Percentiles rank a stretch among this genome's conserved stretches.
These are phyloP conservation scores for Styela clava DNA, from an alignment of 23 tunicate genomes.

Conservation along the genomic window DNA sequence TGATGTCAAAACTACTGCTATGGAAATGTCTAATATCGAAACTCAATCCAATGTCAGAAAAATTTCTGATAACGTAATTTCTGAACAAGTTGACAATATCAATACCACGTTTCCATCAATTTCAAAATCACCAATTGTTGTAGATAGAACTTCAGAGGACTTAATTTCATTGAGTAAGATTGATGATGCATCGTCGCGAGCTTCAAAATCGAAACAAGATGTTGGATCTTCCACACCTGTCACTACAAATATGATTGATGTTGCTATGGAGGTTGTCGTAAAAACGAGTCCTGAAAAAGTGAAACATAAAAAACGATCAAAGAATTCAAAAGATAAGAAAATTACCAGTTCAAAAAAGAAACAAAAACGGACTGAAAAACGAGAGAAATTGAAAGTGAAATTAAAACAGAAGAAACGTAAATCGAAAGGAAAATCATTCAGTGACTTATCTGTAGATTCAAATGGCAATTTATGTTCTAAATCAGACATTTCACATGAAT, in stretches of 20 bases:
- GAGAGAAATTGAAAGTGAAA: not conserved
- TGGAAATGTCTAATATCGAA: too few relatives aligned
- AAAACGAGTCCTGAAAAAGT: not conserved
- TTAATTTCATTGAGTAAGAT: too few relatives aligned
- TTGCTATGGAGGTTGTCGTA: slow-evolving; percentile 17
- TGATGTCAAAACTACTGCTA: too few relatives aligned
- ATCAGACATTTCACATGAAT: not conserved
- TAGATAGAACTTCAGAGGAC: too few relatives aligned
- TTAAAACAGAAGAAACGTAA: not conserved
- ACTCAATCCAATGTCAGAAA: too few relatives aligned
- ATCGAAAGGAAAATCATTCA: not conserved
- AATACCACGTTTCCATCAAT: too few relatives aligned
- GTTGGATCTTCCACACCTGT: too few relatives aligned
- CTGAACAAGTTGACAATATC: too few relatives aligned
- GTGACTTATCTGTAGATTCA: not conserved
- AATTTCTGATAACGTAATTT: too few relatives aligned
- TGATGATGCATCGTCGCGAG: too few relatives aligned
- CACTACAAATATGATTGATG: not conserved
- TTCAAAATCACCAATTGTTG: too few relatives aligned
- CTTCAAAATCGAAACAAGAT: too few relatives aligned
- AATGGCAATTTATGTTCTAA: not conserved
- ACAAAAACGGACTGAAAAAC: not conserved
- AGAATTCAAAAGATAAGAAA: not conserved
- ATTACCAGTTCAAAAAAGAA: not conserved
- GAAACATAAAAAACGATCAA: not conserved